Evolutionary conservation across 23 tunicate species (phyloP).

Genomic region (Clavelina lepadiformis): DNA sequence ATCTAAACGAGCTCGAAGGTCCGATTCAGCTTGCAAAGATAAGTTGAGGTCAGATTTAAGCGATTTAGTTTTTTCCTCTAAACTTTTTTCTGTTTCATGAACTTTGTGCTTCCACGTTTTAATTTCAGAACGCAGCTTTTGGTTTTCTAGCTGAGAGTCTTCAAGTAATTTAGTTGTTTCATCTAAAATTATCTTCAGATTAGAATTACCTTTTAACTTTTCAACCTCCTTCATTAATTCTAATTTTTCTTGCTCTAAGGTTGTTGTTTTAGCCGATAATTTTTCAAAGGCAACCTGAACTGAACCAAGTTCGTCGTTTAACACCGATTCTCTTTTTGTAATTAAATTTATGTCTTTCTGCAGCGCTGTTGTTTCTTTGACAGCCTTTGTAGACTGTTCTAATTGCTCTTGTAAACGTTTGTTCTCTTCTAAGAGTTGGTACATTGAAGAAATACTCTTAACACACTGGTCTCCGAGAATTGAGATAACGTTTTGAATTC

Average conservation of each 20-base stretch:
- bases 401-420: too few relatives aligned
- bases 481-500: too few relatives aligned
- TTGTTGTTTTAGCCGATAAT: conserved; percentile 12
- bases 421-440: too few relatives aligned
- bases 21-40: conserved; percentile 2
- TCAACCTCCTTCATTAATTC: conserved; percentile 26
- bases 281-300: conserved; percentile 25
- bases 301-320: too few relatives aligned
- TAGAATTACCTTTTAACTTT: background rate
- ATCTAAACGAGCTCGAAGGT: conserved; percentile 10
- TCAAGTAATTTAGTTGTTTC: too few relatives aligned
- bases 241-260: conserved; percentile 37
- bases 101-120: conserved; percentile 5
- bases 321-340: too few relatives aligned
- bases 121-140: conserved; percentile 1
- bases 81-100: background rate
- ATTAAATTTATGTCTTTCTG: too few relatives aligned
- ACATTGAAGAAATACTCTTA: too few relatives aligned
- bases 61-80: conserved; percentile 19
- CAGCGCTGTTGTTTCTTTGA: too few relatives aligned
- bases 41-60: conserved; percentile 3
- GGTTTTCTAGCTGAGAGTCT: conserved; percentile 19
- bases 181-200: too few relatives aligned
- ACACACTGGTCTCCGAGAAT: too few relatives aligned
- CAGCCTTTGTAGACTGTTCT: too few relatives aligned